Conservation (phyloP, 2,888 invertebrate species). For the Hirtodrosophila trivittata region DNA sequence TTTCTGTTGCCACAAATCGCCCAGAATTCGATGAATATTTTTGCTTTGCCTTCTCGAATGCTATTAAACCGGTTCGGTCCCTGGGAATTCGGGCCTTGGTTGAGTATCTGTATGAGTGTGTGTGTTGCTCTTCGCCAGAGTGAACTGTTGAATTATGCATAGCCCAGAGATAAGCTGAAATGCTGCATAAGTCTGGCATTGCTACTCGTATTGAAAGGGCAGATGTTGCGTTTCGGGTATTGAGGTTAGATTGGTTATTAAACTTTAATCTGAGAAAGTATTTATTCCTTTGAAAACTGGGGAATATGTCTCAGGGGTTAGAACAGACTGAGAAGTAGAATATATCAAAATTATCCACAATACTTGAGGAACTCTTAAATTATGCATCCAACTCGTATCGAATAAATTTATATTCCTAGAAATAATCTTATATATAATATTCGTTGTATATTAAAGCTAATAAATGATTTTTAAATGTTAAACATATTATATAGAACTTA, state of each 20-base stretch:
- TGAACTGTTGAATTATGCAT: constrained; percentile 70
- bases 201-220: constrained; percentile 6
- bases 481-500: no score
- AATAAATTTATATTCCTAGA: no score
- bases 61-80: constrained; percentile 13
- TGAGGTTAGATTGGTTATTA: constrained; percentile 42
- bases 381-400: no score
- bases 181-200: constrained; percentile 42
- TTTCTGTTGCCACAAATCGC: constrained; percentile 34
- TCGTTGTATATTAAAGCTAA: no score
- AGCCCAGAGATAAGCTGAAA: constrained; percentile 59
- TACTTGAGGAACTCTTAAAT: no score
- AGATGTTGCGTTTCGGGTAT: constrained; percentile 8
- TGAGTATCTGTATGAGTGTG: background rate
- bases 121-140: constrained; percentile 26
- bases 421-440: no score
- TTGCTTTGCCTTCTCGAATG: constrained; percentile 13
- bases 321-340: background rate
- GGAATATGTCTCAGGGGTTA: background rate
- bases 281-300: constrained; percentile 27
- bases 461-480: no score
- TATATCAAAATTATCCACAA: background rate
- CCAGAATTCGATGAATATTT: constrained; percentile 36
- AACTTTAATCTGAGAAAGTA: constrained; percentile 55
- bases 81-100: constrained; percentile 6